Evolutionary conservation across 2,797 vertebrate species (phyloP), one percentile per base, ranked within the genome.

Genomic region (Sciurus vulgaris): DNA sequence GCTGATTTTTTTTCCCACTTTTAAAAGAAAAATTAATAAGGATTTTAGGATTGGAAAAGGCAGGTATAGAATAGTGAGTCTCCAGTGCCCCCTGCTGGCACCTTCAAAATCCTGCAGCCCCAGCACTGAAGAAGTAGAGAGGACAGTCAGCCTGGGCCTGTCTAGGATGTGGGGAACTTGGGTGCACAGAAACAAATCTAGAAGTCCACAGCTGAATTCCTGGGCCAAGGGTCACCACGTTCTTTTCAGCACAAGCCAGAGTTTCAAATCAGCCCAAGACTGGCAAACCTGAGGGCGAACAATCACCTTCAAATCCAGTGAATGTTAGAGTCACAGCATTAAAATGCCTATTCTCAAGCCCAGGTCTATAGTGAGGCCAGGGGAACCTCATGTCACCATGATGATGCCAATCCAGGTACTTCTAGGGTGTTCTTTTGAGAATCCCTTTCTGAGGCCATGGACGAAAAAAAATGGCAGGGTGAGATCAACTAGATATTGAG

Each of bases 21-120:
- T 87, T 90, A 28, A 90, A 86, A 83, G 72, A 83, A 91, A 94
- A 91, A 83, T 69, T 38, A 69, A 8, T 72, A 94, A 44, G 28
- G 24, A 79, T 51, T 61, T 83, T 94, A 20, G 2, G 0, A 97
- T 76, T 18, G 79, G 56, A 91, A 41, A 44, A 18, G 20, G 15
- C 0, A 0, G 17, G 5, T 49, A 77, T 0, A 61, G 89, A 70
- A 98, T 97, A 91, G 94, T 97, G 96, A 88, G 88, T 89, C 59
- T 94, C 91, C 35, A 92, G 20, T 97, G 98, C 97, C 97, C 97
- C 97, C 98, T 98, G 83, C 98, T 98, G 98, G 97, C 47, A 2
- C 0, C 18, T 28, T 63, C 0, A 89, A 28, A 87, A 49, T 17
- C 33, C 84, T 92, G 83, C 97, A 96, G 30, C 38, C 41, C 4